A percentile compares a stretch with the other conserved stretches of the same genome.
phyloP scores from a whole-genome alignment of 2,888 invertebrate genomes.

The Leucozona laternaria region DNA sequence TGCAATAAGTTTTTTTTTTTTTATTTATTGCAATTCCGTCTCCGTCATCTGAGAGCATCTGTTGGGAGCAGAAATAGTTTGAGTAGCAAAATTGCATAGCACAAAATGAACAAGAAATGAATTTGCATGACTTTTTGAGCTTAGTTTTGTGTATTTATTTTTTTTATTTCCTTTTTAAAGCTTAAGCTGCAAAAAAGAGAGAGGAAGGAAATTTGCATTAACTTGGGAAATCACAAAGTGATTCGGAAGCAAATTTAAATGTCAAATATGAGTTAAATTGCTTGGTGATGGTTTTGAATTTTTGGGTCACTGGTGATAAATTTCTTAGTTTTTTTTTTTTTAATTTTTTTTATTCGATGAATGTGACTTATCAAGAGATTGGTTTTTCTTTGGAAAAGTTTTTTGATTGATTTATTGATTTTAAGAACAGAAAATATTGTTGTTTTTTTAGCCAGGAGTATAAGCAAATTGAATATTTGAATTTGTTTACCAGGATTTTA shows the following conservation, averaged over 20 bases:
- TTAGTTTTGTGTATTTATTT: neutral
- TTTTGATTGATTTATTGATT: conserved; percentile 2
- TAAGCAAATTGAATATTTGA: neutral
- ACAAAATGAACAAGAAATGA: conserved; percentile 51
- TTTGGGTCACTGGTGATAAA: conserved; percentile 34
- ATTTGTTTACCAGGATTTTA: conserved; percentile 4
- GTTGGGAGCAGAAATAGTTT: conserved; percentile 28
- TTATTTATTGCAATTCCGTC: conserved; percentile 12
- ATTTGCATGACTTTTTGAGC: conserved; percentile 47
- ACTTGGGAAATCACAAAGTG: conserved; percentile 62
- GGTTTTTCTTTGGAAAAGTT: neutral
- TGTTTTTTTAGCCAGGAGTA: neutral
- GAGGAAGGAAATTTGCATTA: conserved; percentile 51
- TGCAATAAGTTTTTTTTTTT: neutral
- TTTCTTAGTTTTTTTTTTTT: neutral
- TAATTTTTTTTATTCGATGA: neutral
- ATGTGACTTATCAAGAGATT: conserved; percentile 7
- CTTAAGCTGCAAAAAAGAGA: neutral
- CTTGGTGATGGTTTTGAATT: conserved; percentile 6
- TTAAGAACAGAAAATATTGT: neutral
- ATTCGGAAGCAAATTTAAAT: conserved; percentile 59
- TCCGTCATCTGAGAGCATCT: conserved; percentile 5
- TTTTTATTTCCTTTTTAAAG: conserved; percentile 3
- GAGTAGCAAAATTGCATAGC: conserved; percentile 14
- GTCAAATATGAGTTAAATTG: conserved; percentile 48